phyloP scores from a whole-genome alignment of 2,113 vertebrate species.

The Nothocercus julius region DNA sequence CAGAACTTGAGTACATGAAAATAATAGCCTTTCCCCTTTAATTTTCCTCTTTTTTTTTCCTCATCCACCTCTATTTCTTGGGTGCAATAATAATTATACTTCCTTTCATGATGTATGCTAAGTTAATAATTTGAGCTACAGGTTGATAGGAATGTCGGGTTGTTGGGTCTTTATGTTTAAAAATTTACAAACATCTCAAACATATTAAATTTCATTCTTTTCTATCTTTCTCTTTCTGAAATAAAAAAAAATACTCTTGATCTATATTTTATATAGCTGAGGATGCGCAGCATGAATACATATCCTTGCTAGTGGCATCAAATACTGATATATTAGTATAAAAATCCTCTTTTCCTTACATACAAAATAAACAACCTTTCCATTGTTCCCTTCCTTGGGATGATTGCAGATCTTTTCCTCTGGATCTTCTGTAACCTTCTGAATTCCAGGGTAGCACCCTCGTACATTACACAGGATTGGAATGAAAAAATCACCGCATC shows the following conservation, averaged over 20 bases:
- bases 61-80: neutral
- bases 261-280: slow-evolving; percentile 50
- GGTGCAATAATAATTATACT: neutral
- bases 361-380: neutral
- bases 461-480: neutral
- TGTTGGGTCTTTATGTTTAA: slow-evolving; percentile 41
- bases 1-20: slow-evolving; percentile 8
- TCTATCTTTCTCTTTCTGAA: neutral
- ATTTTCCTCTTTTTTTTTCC: neutral
- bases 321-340: neutral
- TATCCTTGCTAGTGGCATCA: neutral
- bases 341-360: neutral
- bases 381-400: neutral
- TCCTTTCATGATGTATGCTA: slow-evolving; percentile 1
- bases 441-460: neutral
- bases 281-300: neutral
- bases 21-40: slow-evolving; percentile 19
- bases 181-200: slow-evolving; percentile 59
- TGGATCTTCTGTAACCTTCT: neutral
- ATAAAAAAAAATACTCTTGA: neutral
- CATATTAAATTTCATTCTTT: slow-evolving; percentile 7
- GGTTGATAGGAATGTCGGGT: neutral
- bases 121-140: slow-evolving; percentile 60
- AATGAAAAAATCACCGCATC: neutral
- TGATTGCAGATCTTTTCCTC: neutral